A percentile compares a stretch with the other conserved stretches of the same genome.
Evolutionary conservation across 2,113 vertebrate species (phyloP).

Genomic region (Nerophis ophidion): DNA sequence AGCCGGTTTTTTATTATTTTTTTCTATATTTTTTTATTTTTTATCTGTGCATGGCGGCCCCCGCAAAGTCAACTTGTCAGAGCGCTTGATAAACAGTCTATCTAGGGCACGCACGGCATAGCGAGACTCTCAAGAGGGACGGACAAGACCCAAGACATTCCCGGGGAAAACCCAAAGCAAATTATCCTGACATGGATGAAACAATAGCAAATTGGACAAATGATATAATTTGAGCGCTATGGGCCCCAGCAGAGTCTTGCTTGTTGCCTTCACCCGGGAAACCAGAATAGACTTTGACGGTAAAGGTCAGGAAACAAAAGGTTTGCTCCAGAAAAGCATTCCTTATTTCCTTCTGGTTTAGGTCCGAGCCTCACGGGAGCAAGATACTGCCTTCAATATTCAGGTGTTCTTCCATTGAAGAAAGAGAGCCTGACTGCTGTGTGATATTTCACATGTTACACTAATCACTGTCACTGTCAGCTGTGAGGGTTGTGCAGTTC

Average conservation of each 20-base stretch:
- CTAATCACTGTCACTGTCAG: constrained; percentile 45
- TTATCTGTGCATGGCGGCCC: constrained; percentile 64
- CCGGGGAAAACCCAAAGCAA: constrained; percentile 75
- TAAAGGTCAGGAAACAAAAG: constrained; percentile 74
- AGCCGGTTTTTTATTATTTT: constrained; percentile 46
- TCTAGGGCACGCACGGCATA: constrained; percentile 70
- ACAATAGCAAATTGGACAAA: constrained; percentile 81
- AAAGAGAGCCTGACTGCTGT: constrained; percentile 49
- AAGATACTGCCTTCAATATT: constrained; percentile 46
- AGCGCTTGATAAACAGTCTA: constrained; percentile 77
- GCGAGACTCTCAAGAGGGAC: constrained; percentile 60
- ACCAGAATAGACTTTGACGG: constrained; percentile 73
- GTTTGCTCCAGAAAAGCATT: constrained; percentile 61
- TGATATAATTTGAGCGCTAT: constrained; percentile 76
- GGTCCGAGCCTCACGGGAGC: constrained; percentile 48
- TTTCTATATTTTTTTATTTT: constrained; percentile 20
- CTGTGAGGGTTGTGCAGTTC: too few species aligned
- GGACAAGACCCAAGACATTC: constrained; percentile 71
- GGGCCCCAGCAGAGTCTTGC: constrained; percentile 71
- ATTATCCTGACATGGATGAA: constrained; percentile 80
- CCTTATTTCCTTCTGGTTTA: constrained; percentile 67
- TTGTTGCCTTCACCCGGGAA: constrained; percentile 64
- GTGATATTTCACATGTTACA: constrained; percentile 74
- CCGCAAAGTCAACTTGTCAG: constrained; percentile 74
- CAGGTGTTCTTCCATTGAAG: constrained; percentile 43